Percentiles rank a stretch among this genome's conserved stretches.
phyloP scores from a whole-genome alignment of 2,888 invertebrate species.

The Baronia brevicornis region DNA sequence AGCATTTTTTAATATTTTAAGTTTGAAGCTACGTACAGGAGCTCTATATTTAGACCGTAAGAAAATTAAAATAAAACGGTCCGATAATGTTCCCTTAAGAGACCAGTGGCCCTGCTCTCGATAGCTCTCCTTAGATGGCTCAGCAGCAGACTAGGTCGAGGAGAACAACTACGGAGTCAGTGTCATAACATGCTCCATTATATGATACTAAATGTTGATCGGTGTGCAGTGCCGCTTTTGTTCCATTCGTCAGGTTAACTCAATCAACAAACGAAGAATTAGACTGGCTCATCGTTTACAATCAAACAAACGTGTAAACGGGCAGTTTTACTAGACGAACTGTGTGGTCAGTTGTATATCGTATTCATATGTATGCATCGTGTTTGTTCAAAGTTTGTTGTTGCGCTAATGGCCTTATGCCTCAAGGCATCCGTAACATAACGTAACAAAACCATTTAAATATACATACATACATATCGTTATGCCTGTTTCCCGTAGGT shows the following conservation, averaged over 20 bases:
- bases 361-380: conserved; percentile 34
- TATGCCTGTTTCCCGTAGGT: too few relatives aligned
- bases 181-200: conserved; percentile 52
- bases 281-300: conserved; percentile 24
- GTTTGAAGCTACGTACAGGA: conserved; percentile 4
- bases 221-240: conserved; percentile 38
- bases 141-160: conserved; percentile 72
- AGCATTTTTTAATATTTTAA: background rate
- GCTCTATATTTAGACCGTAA: conserved; percentile 11
- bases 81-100: conserved; percentile 60
- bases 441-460: conserved; percentile 27
- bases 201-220: conserved; percentile 27
- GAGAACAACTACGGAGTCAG: conserved; percentile 68
- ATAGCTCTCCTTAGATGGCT: conserved; percentile 73
- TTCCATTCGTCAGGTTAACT: conserved; percentile 17
- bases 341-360: conserved; percentile 55
- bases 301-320: conserved; percentile 15
- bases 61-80: conserved; percentile 33
- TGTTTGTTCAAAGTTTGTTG: conserved; percentile 44
- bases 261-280: conserved; percentile 15
- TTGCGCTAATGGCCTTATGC: conserved; percentile 43
- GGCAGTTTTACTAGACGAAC: conserved; percentile 31
- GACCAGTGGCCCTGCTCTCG: conserved; percentile 71
- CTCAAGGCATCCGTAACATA: conserved; percentile 38
- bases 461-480: too few relatives aligned